These are phyloP conservation scores for Typhlichthys eigenmanni DNA, from an alignment of 2,797 vertebrate species.

Conservation along the genomic window DNA sequence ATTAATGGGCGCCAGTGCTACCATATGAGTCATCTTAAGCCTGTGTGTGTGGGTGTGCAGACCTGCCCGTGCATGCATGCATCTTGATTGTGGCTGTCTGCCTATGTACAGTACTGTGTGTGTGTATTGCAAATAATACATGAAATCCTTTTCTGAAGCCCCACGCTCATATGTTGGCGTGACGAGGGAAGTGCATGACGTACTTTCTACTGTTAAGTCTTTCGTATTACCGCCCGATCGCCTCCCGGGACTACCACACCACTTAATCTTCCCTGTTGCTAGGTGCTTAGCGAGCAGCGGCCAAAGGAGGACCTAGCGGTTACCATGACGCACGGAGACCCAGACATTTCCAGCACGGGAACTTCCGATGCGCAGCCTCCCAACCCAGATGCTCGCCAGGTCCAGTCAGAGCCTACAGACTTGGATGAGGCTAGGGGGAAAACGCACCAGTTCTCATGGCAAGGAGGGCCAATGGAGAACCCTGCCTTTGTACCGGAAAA, in stretches of 20 bases:
- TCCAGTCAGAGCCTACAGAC: constrained; percentile 20
- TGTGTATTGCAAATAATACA: background rate
- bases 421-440: constrained; percentile 17
- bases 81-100: constrained; percentile 9
- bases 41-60: constrained; percentile 19
- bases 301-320: background rate
- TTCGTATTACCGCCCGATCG: background rate
- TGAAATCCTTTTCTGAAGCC: background rate
- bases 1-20: constrained; percentile 19
- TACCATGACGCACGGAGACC: background rate
- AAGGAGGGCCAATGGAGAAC: constrained; percentile 6
- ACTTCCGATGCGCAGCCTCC: background rate
- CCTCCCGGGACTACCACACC: background rate
- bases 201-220: background rate
- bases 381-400: constrained; percentile 12
- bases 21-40: constrained; percentile 15
- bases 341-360: background rate
- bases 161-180: constrained; percentile 14
- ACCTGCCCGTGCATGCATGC: constrained; percentile 36
- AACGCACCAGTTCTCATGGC: background rate
- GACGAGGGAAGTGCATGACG: background rate
- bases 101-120: background rate
- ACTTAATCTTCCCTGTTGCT: constrained; percentile 32
- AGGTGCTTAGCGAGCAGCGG: constrained; percentile 41
- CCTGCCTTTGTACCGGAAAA: constrained; percentile 2